These are phyloP conservation scores for Geophilus truncorum DNA, from an alignment of 2,888 invertebrate species.

Conservation along the genomic window DNA sequence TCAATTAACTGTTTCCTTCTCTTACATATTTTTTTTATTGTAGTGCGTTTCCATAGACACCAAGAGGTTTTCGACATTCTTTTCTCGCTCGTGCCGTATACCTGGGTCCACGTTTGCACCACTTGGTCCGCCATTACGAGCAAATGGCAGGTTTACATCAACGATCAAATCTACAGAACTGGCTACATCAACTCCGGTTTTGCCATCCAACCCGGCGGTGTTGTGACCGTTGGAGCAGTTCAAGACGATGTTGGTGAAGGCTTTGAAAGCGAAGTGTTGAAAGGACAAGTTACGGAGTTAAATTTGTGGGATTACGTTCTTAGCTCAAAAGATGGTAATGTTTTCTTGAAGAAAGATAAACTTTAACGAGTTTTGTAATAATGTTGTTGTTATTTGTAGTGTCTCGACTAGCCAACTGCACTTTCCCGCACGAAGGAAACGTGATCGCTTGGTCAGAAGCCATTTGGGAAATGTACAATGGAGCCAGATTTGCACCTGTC, in stretches of 20 bases:
- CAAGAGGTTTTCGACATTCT: neutral
- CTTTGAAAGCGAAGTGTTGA: neutral
- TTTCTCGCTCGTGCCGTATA: neutral
- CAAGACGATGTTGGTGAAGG: neutral
- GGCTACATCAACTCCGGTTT: slow-evolving; percentile 7
- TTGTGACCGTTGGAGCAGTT: neutral
- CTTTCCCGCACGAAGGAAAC: neutral
- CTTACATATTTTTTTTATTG: neutral
- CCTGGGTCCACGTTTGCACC: neutral
- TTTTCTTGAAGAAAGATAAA: no score
- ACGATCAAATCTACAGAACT: slow-evolving; percentile 5
- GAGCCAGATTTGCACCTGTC: slow-evolving; percentile 10
- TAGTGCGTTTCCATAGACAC: neutral
- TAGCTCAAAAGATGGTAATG: neutral
- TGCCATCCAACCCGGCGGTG: neutral
- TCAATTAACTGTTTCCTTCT: neutral
- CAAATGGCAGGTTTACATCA: slow-evolving; percentile 12
- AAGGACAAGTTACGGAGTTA: neutral
- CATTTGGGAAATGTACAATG: slow-evolving; percentile 15
- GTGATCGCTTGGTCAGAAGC: slow-evolving; percentile 6
- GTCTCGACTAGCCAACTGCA: neutral
- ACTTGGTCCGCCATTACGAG: neutral
- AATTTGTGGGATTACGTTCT: slow-evolving; percentile 19
- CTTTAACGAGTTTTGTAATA: no score
- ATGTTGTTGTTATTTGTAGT: no score